Base-by-base conservation (phyloP, 2,888 invertebrate genomes). In the Sericinus montela region DNA sequence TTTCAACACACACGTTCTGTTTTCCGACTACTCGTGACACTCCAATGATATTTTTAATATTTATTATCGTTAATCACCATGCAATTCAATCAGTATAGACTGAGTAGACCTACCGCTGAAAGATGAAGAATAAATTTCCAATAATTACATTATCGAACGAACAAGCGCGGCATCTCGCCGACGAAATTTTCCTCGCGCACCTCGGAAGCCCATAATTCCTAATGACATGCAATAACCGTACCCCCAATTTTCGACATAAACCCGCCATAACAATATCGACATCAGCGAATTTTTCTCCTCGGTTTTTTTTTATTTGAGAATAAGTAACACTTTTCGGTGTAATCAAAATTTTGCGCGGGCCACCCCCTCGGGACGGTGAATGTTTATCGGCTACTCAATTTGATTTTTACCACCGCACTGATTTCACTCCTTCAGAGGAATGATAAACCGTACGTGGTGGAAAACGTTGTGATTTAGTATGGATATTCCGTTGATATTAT, bases 201-300 rank as follows among this genome's bases (percentile, higher is more conserved):
- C 80, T 78, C 77, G 69, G 75, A 79, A 86, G 86, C 86, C 85
- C 88, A 87, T 88, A 88, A 88, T 87, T 88, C 86, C 88, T 88
- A 88, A 88, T 88, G 88, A 88, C 87, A 87, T 88, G 87, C 87
- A 88, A 88, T 88, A 88, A 88, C 80, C 82, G 86, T 86, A 84
- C 87, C 88, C 86, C 86, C 87, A 88, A 87, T 88, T 87, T 87
- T 80, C 80, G 68, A 85, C 86, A 77, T 88, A 88, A 88, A 88
- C 86, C 88, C 85, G 77, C 83, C 85, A 86, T 88, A 88, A 88
- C 87, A 88, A 88, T 88, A 88, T 88, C 88, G 87, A 83, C 88
- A 88, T 88, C 88, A 88, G 88, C 88, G 70, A 81, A 78, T 72
- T 75, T 82, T 80, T 80, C 42, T 29, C 58, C 57, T 54, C 69